A percentile compares a stretch with the other conserved stretches of the same genome.
These are phyloP conservation scores for Eumaeus atala DNA, from an alignment of 1,140 invertebrate species.

Conservation along the genomic window DNA sequence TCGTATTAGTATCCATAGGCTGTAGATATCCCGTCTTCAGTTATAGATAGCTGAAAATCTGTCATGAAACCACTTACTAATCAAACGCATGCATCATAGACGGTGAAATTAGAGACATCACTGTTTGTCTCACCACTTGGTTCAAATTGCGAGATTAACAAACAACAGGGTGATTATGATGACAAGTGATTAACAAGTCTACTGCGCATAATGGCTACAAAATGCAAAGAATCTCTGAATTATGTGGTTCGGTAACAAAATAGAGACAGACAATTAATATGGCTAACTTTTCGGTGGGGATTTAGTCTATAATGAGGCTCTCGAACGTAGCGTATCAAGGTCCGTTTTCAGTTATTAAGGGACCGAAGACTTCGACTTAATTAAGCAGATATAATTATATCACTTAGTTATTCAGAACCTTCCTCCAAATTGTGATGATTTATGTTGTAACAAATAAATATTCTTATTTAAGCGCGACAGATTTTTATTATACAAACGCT, in stretches of 20 bases:
- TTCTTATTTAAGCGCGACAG: not conserved
- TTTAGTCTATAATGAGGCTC: not conserved
- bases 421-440: not conserved
- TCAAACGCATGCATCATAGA: no score
- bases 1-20: no score
- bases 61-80: no score
- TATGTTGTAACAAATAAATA: not conserved
- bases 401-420: constrained; percentile 5
- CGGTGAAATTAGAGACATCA: no score
- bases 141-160: no score
- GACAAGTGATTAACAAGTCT: no score
- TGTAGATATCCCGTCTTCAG: no score
- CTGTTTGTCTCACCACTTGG: no score
- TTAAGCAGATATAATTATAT: constrained; percentile 10
- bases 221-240: not conserved
- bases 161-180: no score
- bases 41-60: no score
- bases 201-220: no score
- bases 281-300: not conserved
- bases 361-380: not conserved
- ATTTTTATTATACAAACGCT: not conserved
- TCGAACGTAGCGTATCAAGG: not conserved
- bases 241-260: not conserved
- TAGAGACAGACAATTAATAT: not conserved
- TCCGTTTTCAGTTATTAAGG: not conserved